These are phyloP conservation scores for Sesia bembeciformis DNA, from an alignment of 2,888 invertebrate species.

Conservation along the genomic window DNA sequence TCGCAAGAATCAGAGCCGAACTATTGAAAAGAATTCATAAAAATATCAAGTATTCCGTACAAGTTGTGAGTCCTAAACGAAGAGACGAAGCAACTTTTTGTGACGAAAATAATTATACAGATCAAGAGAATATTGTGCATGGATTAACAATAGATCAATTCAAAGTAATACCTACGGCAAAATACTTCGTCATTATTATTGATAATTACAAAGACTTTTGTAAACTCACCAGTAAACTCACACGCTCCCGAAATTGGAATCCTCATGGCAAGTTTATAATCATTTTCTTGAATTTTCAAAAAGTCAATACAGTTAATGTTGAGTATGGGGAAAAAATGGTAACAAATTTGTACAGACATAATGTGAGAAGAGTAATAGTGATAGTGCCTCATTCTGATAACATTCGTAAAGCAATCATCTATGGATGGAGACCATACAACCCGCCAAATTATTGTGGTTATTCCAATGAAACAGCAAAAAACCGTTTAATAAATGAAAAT, in stretches of 20 bases:
- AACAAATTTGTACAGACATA: conserved; percentile 39
- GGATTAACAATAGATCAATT: conserved; percentile 18
- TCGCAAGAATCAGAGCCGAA: conserved; percentile 27
- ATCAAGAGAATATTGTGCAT: not conserved
- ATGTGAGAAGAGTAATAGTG: conserved; percentile 41
- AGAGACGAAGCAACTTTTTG: conserved; percentile 25
- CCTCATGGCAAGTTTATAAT: conserved; percentile 48
- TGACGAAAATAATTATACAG: conserved; percentile 8
- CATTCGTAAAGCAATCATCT: conserved; percentile 35
- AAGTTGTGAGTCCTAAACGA: conserved; percentile 28
- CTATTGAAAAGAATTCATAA: conserved; percentile 30
- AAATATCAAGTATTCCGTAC: conserved; percentile 24
- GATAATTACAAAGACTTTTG: conserved; percentile 38
- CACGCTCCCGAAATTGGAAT: conserved; percentile 48
- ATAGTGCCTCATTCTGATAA: conserved; percentile 31
- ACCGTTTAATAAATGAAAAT: conserved; percentile 37
- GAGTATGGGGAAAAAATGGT: conserved; percentile 35
- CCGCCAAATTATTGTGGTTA: conserved; percentile 55
- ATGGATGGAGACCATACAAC: conserved; percentile 51
- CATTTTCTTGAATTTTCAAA: conserved; percentile 30
- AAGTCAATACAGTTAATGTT: conserved; percentile 15
- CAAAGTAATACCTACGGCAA: conserved; percentile 26
- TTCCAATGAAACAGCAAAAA: conserved; percentile 39
- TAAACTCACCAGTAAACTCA: conserved; percentile 28
- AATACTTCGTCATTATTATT: conserved; percentile 44